Base-by-base conservation (phyloP, 2,797 vertebrate genomes). In the Spheniscus humboldti region DNA sequence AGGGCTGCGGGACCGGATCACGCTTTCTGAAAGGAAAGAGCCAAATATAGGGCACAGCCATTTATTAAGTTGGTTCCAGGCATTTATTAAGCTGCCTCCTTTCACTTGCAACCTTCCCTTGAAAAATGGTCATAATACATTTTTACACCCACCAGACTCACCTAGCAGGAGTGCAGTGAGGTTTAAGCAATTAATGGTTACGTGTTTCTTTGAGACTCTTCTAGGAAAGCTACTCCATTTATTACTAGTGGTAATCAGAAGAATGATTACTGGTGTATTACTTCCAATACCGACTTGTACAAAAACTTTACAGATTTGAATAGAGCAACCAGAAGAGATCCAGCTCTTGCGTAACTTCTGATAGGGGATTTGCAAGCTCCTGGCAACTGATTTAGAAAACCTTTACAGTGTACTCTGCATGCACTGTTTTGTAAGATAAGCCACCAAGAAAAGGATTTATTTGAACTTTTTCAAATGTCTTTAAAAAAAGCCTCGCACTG, bases 311-410 rank as follows among this genome's bases (percentile, higher is more conserved):
- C 0, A 73, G 53, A 88, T 75, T 74, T 78, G 45, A 95, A 76
- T 28, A 63, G 27, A 35, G 31, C 39, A 53, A 53, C 11, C 10
- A 57, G 82, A 90, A 76, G 73, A 81, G 48, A 59, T 69, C 48
- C 63, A 85, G 67, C 52, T 90, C 76, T 76, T 78, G 55, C 12
- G 0, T 27, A 90, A 78, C 67, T 92, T 92, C 73, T 88, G 79
- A 94, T 79, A 95, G 96, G 80, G 67, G 59, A 91, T 72, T 92
- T 88, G 66, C 76, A 71, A 85, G 45, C 66, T 94, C 56, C 59
- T 88, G 57, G 89, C 47, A 86, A 76, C 18, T 62, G 73, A 67
- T 56, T 71, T 37, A 73, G 48, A 67, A 95, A 92, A 74, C 30
- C 43, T 69, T 28, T 52, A 37, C 30, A 18, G 30, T 11, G 19